Conservation (phyloP, 2,113 vertebrate species). For the Elgaria multicarinata region DNA sequence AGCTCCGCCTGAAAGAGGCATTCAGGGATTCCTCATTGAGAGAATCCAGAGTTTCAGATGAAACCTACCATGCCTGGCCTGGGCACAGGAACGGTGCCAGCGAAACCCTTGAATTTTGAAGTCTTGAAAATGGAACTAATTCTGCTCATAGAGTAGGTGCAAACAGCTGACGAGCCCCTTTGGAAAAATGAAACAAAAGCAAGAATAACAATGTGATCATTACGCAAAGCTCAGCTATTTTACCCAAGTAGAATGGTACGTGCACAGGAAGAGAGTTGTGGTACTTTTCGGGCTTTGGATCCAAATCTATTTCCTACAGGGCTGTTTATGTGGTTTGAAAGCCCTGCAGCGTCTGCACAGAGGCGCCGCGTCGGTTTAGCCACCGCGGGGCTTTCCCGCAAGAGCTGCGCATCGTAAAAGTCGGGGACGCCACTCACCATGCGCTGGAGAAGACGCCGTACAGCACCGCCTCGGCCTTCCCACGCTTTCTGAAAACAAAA, state of each 20-base stretch:
- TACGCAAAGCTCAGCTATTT: too few relatives aligned
- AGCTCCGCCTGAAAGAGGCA: neutral
- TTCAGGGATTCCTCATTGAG: neutral
- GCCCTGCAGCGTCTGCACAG: too few relatives aligned
- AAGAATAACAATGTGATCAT: neutral
- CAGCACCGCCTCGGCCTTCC: slow-evolving; percentile 29
- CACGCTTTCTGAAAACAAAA: slow-evolving; percentile 74
- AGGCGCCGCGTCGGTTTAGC: too few relatives aligned
- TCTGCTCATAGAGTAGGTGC: slow-evolving; percentile 74
- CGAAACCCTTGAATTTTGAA: slow-evolving; percentile 76
- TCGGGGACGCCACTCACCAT: slow-evolving; percentile 75
- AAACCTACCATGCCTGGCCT: slow-evolving; percentile 78
- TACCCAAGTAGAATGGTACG: neutral
- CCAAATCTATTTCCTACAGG: too few relatives aligned
- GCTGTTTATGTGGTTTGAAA: too few relatives aligned
- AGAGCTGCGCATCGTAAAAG: too few relatives aligned
- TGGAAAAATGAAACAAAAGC: neutral
- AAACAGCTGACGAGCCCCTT: slow-evolving; percentile 83
- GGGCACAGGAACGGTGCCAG: slow-evolving; percentile 54
- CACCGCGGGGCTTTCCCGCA: too few relatives aligned
- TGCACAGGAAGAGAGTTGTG: too few relatives aligned
- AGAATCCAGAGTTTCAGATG: too few relatives aligned
- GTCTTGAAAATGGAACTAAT: slow-evolving; percentile 77
- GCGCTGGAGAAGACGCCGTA: slow-evolving; percentile 82
- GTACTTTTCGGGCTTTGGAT: too few relatives aligned